These are phyloP conservation scores for Cantharis nigra DNA, from an alignment of 2,888 invertebrate species.

Conservation along the genomic window DNA sequence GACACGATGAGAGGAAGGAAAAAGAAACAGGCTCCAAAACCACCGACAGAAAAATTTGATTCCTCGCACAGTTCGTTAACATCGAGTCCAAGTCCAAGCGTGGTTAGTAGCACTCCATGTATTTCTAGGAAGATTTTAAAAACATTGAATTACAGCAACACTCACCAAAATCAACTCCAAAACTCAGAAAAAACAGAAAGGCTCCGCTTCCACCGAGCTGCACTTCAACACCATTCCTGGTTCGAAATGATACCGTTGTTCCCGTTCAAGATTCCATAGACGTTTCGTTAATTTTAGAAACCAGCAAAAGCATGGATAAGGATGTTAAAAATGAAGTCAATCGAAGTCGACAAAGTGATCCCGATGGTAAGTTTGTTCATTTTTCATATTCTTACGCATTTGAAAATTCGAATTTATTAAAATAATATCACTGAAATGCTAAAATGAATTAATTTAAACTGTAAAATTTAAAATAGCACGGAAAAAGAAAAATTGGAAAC, in stretches of 20 bases:
- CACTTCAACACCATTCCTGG: conserved; percentile 41
- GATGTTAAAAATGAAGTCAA: conserved; percentile 64
- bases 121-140: background rate
- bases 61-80: conserved; percentile 44
- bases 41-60: conserved; percentile 48
- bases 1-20: conserved; percentile 57
- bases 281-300: background rate
- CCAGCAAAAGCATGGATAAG: conserved; percentile 54
- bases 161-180: conserved; percentile 57
- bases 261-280: background rate
- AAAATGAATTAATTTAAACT: too few relatives aligned
- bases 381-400: too few relatives aligned
- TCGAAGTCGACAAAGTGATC: conserved; percentile 57
- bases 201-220: conserved; percentile 67
- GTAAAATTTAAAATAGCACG: too few relatives aligned
- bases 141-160: conserved; percentile 41
- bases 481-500: too few relatives aligned
- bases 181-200: conserved; percentile 64
- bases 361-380: background rate
- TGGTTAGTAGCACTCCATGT: conserved; percentile 44
- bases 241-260: conserved; percentile 1
- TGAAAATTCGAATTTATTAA: too few relatives aligned
- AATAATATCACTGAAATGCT: too few relatives aligned
- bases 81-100: conserved; percentile 50
- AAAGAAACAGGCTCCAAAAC: conserved; percentile 74